Percentiles rank a stretch among this genome's conserved stretches.
phyloP scores from a whole-genome alignment of 2,113 vertebrate species.

The Dendropsophus ebraccatus region DNA sequence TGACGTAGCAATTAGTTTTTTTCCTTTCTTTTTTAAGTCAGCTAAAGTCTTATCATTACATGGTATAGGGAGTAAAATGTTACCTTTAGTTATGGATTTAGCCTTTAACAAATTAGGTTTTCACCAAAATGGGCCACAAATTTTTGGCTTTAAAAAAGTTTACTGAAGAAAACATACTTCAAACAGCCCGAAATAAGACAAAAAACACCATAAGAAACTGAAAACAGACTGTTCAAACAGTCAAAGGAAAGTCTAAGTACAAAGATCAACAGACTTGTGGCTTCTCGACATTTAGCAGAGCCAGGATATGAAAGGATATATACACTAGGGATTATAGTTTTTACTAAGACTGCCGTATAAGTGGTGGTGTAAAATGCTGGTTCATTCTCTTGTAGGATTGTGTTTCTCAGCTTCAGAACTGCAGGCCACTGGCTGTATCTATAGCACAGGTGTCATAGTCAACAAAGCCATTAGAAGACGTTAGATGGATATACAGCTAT shows the following conservation, averaged over 20 bases:
- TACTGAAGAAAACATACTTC: not conserved
- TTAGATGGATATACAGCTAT: not conserved
- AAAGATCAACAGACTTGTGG: conserved; percentile 55
- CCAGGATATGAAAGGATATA: conserved; percentile 35
- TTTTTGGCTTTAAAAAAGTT: not conserved
- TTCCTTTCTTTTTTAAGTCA: not conserved
- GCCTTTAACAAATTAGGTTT: not conserved
- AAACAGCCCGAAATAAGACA: not conserved
- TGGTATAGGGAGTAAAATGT: not conserved
- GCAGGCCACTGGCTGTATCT: not conserved
- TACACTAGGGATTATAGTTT: conserved; percentile 36
- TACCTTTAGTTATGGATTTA: not conserved
- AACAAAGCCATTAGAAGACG: conserved; percentile 1
- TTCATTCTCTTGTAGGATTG: not conserved
- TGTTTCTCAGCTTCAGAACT: not conserved
- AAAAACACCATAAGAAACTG: conserved; percentile 42
- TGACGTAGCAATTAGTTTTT: not conserved
- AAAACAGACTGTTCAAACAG: conserved; percentile 51
- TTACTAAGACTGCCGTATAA: conserved; percentile 13
- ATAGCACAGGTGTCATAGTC: not conserved
- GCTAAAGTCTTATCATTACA: not conserved
- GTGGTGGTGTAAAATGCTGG: conserved; percentile 26
- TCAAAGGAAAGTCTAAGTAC: conserved; percentile 34
- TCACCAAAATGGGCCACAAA: not conserved
- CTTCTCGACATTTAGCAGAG: conserved; percentile 43